Evolutionary conservation across 2,797 vertebrate genomes (phyloP), one percentile per base, ranked within the genome.

Genomic region (Oreonectes daqikongensis): DNA sequence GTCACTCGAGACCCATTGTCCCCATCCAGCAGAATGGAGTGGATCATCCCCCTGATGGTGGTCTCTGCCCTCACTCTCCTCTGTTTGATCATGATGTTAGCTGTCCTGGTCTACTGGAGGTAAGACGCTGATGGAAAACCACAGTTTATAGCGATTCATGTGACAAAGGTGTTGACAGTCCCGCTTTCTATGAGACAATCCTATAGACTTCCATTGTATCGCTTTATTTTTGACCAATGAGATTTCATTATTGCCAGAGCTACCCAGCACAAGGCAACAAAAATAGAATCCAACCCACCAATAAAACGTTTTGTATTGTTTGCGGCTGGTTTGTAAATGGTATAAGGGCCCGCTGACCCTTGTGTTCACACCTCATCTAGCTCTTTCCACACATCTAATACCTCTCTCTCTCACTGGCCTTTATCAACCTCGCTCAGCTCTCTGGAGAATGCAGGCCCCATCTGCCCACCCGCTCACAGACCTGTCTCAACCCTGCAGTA

Each of bases 91-190:
- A 94, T 99, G 85, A 95, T 99, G 86, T 93, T 98, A 70, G 94
- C 95, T 77, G 95, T 99, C 83, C 94, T 99, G 80, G 93, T 99
- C 72, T 98, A 99, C 91, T 99, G 97, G 98, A 98, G 97, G 98
- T 99, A 88, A 95, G 94, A 77, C 1, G 1, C 48, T 15, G 24
- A n/a, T 60, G 3, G 5, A 38, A 35, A 35, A n/a, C 18, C 17
- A 20, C 28, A 30, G 55, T 60, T 32, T 18, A 32, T 8, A 11
- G 20, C 11, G 18, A 18, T 48, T 8, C 18, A 48, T 18, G 5
- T 1, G 15, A n/a, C 46, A 48, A n/a, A 48, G 4, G 8, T 48
- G 11, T 52, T 10, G 10, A 10, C 20, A 22, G 50, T 3, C 11
- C 2, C 20, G 20, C 9, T 22, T 53, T 24, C 52, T 53, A 11